Evolutionary conservation across 2,797 vertebrate genomes (phyloP).

Genomic region (Halcyon leucocephala): DNA sequence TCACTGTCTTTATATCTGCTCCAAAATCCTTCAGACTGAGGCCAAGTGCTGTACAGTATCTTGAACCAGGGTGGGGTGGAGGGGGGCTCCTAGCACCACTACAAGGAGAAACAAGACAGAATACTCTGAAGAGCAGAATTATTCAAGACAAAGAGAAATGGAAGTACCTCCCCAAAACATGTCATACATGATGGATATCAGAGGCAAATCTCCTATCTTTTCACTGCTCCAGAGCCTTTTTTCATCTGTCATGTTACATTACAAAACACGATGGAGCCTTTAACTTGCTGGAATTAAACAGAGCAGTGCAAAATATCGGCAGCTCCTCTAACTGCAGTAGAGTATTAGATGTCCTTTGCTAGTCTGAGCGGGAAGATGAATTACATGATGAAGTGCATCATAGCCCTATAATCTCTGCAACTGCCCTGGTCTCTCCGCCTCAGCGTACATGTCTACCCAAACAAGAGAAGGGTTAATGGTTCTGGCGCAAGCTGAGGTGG

Average conservation of each 20-base stretch:
- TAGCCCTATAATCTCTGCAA: neutral
- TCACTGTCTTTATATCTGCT: neutral
- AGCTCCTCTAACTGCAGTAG: neutral
- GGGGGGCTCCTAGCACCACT: neutral
- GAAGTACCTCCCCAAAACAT: neutral
- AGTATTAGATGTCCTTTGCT: neutral
- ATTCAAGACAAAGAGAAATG: neutral
- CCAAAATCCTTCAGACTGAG: neutral
- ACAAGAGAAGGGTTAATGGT: neutral
- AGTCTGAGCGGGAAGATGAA: neutral
- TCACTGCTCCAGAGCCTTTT: neutral
- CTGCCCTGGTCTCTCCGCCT: neutral
- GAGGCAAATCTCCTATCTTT: neutral
- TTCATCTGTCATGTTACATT: neutral
- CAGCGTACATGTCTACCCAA: neutral
- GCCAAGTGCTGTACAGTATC: neutral
- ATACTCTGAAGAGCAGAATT: neutral
- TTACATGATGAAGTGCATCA: neutral
- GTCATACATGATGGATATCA: neutral
- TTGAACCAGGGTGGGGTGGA: fast-evolving
- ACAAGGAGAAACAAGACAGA: neutral
- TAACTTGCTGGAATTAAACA: neutral
- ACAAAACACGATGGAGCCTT: neutral
- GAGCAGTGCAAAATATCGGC: neutral
- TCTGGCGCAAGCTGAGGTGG: neutral